Base-by-base conservation (phyloP, 2,797 vertebrate genomes). In the Spondyliosoma cantharus region DNA sequence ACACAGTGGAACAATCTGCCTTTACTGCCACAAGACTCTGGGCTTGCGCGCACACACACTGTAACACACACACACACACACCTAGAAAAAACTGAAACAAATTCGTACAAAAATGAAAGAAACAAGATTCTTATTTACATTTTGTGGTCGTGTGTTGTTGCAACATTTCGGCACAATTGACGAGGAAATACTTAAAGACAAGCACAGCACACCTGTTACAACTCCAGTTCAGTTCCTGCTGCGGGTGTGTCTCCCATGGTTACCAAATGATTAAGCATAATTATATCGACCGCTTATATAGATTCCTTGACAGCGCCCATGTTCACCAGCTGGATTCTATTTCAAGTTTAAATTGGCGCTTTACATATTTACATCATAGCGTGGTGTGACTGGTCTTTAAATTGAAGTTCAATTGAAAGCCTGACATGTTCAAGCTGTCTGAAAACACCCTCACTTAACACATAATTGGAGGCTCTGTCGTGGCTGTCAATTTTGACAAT, bases 1-100 rank as follows among this genome's bases (percentile, higher is more conserved):
- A 69, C 20, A 49, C 27, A n/a, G n/a, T 63, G 80, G 64, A 83
- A 86, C 72, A 80, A 81, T 84, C 74, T 3, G 69, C 62, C 74
- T 71, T 70, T 60, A 74, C 63, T 76, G 73, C 69, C 76, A 78
- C 73, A 53, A 42, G 68, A 87, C 64, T 74, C 71, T 74, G 59
- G 22, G 15, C 43, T 27, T 24, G 22, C 50, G 52, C 25, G 63
- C 14, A 76, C 16, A 73, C 49, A 70, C 25, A 66, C 20, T 43
- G 19, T 73, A 22, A 48, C 46, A 65, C 32, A 66, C 17, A 58
- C 25, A 74, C 24, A 73, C 53, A 61, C 24, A 70, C 43, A 43
- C 37, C 8, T 37, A 37, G 37, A 11, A 37, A 37, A 37, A 37
- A 37, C 32, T 37, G 32, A 3, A 20, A 14, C 25, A 59, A 12